phyloP scores from a whole-genome alignment of 2,797 vertebrate species.

The Cetoscarus ocellatus region DNA sequence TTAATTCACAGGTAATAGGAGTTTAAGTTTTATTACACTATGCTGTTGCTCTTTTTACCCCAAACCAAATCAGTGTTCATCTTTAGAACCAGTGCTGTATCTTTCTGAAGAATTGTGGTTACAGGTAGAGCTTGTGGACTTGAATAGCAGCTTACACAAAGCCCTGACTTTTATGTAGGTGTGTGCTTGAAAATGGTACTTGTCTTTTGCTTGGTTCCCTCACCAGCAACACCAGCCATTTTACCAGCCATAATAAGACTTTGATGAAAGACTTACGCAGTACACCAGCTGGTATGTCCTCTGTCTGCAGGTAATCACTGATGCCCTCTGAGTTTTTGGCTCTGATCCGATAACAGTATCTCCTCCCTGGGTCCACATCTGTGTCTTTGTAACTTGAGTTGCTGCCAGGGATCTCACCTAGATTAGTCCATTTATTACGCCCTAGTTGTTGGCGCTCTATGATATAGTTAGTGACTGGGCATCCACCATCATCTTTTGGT shows the following conservation, averaged over 20 bases:
- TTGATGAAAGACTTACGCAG: slow-evolving; percentile 81
- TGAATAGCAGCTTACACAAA: too few species aligned
- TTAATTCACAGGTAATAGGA: too few species aligned
- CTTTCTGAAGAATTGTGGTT: too few species aligned
- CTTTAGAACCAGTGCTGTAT: too few species aligned
- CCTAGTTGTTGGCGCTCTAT: slow-evolving; percentile 90
- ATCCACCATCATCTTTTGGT: slow-evolving; percentile 90
- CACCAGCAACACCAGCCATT: background rate
- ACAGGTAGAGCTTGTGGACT: too few species aligned
- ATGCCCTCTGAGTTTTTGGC: slow-evolving; percentile 88
- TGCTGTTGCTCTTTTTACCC: too few species aligned
- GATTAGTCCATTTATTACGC: slow-evolving; percentile 85
- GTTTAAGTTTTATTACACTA: too few species aligned
- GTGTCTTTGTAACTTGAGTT: slow-evolving; percentile 83
- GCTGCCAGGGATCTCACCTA: slow-evolving; percentile 81
- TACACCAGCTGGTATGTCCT: slow-evolving; percentile 86
- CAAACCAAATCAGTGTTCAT: too few species aligned
- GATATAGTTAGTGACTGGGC: slow-evolving; percentile 82
- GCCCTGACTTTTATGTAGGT: too few species aligned
- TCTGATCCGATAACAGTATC: slow-evolving; percentile 90
- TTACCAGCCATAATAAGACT: background rate
- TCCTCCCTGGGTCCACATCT: slow-evolving; percentile 85
- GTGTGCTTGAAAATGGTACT: too few species aligned
- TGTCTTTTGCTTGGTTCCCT: too few species aligned
- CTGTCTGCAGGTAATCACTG: slow-evolving; percentile 87